Conservation (phyloP, 2,888 invertebrate species). For the Rhagonycha lutea region DNA sequence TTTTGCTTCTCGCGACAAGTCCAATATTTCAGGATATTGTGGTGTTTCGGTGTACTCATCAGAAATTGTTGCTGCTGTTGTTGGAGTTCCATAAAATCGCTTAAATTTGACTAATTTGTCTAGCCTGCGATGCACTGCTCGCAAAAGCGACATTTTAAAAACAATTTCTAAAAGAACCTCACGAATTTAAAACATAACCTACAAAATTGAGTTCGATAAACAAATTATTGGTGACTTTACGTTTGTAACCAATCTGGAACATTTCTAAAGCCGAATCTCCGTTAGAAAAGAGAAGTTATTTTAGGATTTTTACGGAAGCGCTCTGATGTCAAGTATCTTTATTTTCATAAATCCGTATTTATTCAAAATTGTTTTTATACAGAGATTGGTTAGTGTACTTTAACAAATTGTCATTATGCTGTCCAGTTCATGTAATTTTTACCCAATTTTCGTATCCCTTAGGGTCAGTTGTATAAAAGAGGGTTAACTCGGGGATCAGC, state of each 20-base stretch:
- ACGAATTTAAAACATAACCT: background rate
- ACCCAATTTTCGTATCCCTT: too few relatives aligned
- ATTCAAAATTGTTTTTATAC: too few relatives aligned
- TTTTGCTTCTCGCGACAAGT: constrained; percentile 59
- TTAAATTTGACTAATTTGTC: background rate
- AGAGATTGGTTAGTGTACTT: too few relatives aligned
- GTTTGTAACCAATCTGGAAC: background rate
- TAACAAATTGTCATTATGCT: too few relatives aligned
- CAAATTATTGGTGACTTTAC: background rate
- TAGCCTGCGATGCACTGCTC: background rate
- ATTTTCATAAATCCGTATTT: too few relatives aligned
- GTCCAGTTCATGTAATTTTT: too few relatives aligned
- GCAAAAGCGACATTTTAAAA: constrained; percentile 10
- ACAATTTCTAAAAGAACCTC: background rate
- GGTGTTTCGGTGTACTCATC: constrained; percentile 52
- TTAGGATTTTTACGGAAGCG: too few relatives aligned
- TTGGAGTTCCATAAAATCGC: constrained; percentile 9
- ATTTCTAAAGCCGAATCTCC: background rate
- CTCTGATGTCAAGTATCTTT: too few relatives aligned
- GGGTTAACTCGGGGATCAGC: too few relatives aligned
- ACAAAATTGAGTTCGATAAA: background rate
- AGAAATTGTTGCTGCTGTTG: constrained; percentile 35
- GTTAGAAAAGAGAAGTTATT: too few relatives aligned
- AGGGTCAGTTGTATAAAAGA: too few relatives aligned
- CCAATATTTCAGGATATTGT: constrained; percentile 67